These are phyloP conservation scores for Nemotelus nigrinus DNA, from an alignment of 2,888 invertebrate species.

Conservation along the genomic window DNA sequence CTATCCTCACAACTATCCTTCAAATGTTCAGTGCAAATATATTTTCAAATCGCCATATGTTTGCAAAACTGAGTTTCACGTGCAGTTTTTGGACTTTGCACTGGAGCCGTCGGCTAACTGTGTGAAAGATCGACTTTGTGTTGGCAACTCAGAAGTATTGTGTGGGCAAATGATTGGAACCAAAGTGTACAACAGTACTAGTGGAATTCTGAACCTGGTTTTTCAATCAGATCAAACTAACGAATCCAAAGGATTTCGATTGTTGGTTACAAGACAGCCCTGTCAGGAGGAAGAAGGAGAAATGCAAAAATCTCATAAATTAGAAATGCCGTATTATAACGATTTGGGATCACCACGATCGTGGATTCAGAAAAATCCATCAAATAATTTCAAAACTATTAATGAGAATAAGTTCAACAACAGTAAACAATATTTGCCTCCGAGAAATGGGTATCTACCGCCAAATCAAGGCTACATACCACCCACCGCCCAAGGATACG, in stretches of 20 bases:
- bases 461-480: background rate
- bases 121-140: conserved; percentile 65
- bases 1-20: conserved; percentile 67
- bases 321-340: conserved; percentile 13
- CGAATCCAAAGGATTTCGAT: conserved; percentile 65
- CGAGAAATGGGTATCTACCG: background rate
- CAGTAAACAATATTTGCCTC: conserved; percentile 18
- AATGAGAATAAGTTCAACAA: background rate
- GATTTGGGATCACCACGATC: conserved; percentile 1
- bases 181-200: conserved; percentile 65
- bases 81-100: conserved; percentile 69
- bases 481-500: background rate
- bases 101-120: conserved; percentile 67
- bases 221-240: conserved; percentile 64
- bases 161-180: conserved; percentile 67
- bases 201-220: conserved; percentile 65
- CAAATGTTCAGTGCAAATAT: conserved; percentile 66
- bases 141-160: conserved; percentile 61
- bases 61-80: conserved; percentile 67
- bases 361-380: no score
- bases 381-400: no score
- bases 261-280: conserved; percentile 67
- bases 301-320: background rate
- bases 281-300: conserved; percentile 56
- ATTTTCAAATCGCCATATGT: conserved; percentile 65